Percentiles rank a stretch among this genome's conserved stretches.
These are phyloP conservation scores for Tetranychus piercei DNA, from an alignment of 2,888 invertebrate genomes.

Conservation along the genomic window DNA sequence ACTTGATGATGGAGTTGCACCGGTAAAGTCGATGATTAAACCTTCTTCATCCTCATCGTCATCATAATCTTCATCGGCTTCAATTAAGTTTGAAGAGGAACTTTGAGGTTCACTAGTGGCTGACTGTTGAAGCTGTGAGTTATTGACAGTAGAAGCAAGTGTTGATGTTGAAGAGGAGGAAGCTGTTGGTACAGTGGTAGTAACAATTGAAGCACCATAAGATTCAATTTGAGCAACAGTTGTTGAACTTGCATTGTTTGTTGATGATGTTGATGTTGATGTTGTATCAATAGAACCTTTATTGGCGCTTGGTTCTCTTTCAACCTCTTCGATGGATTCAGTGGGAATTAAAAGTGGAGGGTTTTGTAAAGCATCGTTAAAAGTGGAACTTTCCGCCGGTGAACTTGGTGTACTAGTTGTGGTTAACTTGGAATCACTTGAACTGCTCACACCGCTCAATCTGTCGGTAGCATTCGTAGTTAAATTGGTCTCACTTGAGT, in stretches of 20 bases:
- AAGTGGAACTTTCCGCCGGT: slow-evolving; percentile 14
- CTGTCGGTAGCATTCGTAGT: slow-evolving; percentile 11
- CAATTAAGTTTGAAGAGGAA: slow-evolving; percentile 17
- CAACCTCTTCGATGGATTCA: slow-evolving; percentile 19
- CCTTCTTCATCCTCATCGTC: slow-evolving; percentile 32
- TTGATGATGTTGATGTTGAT: background rate
- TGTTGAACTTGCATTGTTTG: background rate
- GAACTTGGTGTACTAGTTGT: slow-evolving; percentile 21
- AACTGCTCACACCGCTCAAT: slow-evolving; percentile 24
- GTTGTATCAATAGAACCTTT: background rate
- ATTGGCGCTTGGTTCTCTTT: background rate
- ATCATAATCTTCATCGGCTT: slow-evolving; percentile 19
- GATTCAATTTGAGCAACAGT: no score
- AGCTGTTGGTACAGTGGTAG: slow-evolving; percentile 2
- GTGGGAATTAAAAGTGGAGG: slow-evolving; percentile 19
- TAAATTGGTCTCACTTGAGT: slow-evolving; percentile 4
- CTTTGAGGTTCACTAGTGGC: slow-evolving; percentile 15
- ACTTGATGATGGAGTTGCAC: background rate
- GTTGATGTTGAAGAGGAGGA: background rate
- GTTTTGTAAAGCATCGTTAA: slow-evolving; percentile 16
- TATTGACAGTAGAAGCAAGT: background rate
- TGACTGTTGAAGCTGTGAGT: background rate
- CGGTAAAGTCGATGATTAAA: slow-evolving; percentile 32
- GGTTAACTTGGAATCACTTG: slow-evolving; percentile 23
- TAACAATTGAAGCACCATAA: background rate